These are phyloP conservation scores for Abramis brama DNA, from an alignment of 2,113 vertebrate genomes.

Conservation along the genomic window DNA sequence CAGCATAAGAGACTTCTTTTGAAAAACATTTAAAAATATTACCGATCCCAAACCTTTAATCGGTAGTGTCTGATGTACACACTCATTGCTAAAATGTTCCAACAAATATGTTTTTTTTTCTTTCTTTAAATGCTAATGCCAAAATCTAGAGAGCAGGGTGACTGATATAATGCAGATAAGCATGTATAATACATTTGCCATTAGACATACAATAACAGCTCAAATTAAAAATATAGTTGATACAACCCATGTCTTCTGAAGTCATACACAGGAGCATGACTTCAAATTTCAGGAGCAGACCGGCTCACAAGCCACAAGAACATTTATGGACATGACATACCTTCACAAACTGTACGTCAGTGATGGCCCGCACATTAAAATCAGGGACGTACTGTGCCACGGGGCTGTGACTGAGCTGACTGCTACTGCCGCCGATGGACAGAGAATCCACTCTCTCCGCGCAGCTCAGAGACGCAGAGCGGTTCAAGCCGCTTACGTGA, in stretches of 20 bases:
- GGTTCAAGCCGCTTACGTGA: conserved; percentile 83
- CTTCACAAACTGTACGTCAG: conserved; percentile 93
- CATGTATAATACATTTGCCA: background rate
- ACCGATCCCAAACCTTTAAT: too few species aligned
- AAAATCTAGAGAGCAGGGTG: background rate
- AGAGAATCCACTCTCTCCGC: conserved; percentile 81
- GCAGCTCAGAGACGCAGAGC: conserved; percentile 87
- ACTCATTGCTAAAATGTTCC: too few species aligned
- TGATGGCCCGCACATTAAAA: conserved; percentile 90
- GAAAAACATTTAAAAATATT: too few species aligned
- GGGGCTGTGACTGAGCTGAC: conserved; percentile 75
- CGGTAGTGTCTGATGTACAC: too few species aligned
- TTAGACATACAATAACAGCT: background rate
- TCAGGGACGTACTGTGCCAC: conserved; percentile 85
- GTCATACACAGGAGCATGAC: background rate
- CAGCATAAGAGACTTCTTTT: too few species aligned
- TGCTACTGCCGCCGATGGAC: conserved; percentile 78
- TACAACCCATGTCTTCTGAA: background rate
- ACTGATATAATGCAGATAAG: background rate
- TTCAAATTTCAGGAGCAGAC: background rate
- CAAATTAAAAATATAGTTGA: background rate
- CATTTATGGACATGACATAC: conserved; percentile 65
- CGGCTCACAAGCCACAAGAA: background rate
- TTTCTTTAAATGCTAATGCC: background rate
- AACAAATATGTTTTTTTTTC: too few species aligned